Evolutionary conservation across 2,113 vertebrate genomes (phyloP).

Genomic region (Pachycephala philippinensis): DNA sequence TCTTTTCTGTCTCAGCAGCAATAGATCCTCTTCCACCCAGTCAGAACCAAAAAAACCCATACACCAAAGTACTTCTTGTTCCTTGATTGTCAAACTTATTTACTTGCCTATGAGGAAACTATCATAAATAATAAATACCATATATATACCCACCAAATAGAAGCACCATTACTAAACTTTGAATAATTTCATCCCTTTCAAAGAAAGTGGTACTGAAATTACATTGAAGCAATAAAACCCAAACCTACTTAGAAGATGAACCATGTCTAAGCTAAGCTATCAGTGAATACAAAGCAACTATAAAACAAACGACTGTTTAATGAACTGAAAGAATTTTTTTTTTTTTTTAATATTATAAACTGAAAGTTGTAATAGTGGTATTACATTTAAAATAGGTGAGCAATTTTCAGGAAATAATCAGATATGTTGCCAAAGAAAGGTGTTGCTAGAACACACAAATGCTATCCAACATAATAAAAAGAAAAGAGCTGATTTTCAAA

Average conservation of each 20-base stretch:
- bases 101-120: not conserved
- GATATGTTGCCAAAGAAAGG: not conserved
- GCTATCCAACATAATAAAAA: not conserved
- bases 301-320: not conserved
- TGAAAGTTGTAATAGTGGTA: not conserved
- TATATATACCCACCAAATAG: not conserved
- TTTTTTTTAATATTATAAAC: not conserved
- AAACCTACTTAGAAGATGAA: not conserved
- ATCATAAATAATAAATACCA: not conserved
- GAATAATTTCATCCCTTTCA: not conserved
- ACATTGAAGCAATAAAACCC: not conserved
- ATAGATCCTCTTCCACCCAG: not conserved
- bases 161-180: not conserved
- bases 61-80: not conserved
- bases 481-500: not conserved
- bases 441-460: not conserved
- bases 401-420: not conserved
- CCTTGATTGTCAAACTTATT: not conserved
- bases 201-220: not conserved
- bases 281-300: not conserved
- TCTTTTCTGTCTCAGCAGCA: not conserved
- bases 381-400: not conserved
- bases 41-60: accelerated
- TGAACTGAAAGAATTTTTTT: accelerated
- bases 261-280: not conserved